phyloP scores from a whole-genome alignment of 2,888 invertebrate species.

The Aspidiotus rigidus region DNA sequence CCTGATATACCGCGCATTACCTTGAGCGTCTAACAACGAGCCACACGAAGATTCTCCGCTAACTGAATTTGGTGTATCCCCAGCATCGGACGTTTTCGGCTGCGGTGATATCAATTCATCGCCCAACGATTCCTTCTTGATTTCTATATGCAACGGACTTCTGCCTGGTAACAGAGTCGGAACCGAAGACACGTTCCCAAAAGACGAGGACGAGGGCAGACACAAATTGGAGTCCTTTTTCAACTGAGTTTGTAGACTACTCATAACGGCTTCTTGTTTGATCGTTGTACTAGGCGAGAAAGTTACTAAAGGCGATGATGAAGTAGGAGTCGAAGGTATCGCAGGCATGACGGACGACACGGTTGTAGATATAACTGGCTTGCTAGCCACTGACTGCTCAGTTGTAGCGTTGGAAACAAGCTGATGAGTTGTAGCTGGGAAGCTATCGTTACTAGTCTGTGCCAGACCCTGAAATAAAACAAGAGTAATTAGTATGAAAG shows the following conservation, averaged over 20 bases:
- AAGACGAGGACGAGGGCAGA: background rate
- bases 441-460: no score
- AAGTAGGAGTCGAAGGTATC: background rate
- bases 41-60: slow-evolving; percentile 25
- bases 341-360: background rate
- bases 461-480: background rate
- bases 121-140: slow-evolving; percentile 40
- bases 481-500: background rate
- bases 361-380: no score
- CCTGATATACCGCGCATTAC: background rate
- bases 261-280: slow-evolving; percentile 5
- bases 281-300: background rate
- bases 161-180: background rate
- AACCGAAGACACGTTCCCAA: background rate
- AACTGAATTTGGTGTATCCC: slow-evolving; percentile 27
- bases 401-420: no score
- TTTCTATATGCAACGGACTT: slow-evolving; percentile 38
- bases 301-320: background rate
- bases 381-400: no score
- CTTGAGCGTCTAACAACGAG: slow-evolving; percentile 21
- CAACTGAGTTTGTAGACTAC: background rate
- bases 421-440: no score
- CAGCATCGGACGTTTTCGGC: slow-evolving; percentile 12
- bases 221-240: slow-evolving; percentile 9
- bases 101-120: slow-evolving; percentile 39